Percentiles rank a stretch among this genome's conserved stretches.
These are phyloP conservation scores for Willowsia nigromaculata DNA, from an alignment of 2,888 invertebrate species.

Conservation along the genomic window DNA sequence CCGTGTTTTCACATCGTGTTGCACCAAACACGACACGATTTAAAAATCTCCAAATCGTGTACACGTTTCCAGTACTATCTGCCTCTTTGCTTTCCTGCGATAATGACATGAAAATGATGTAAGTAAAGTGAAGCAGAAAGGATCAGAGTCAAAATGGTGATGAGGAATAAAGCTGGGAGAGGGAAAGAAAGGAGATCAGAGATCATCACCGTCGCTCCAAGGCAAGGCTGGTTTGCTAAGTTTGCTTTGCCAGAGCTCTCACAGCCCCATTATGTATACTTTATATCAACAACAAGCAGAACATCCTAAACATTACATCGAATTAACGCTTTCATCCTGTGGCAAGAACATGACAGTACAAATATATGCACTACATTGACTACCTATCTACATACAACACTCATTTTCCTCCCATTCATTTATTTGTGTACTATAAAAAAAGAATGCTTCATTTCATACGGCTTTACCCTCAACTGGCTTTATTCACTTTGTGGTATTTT, in stretches of 20 bases:
- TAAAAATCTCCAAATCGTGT: too few relatives aligned
- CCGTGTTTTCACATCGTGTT: too few relatives aligned
- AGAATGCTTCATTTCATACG: neutral
- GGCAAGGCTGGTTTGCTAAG: constrained; percentile 32
- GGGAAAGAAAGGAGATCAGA: constrained; percentile 57
- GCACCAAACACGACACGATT: too few relatives aligned
- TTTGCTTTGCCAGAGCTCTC: neutral
- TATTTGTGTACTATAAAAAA: neutral
- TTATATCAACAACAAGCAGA: constrained; percentile 41
- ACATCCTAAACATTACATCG: constrained; percentile 52
- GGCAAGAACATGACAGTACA: constrained; percentile 54
- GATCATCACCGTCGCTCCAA: constrained; percentile 66
- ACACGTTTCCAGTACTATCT: too few relatives aligned
- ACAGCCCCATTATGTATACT: constrained; percentile 2
- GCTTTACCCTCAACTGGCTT: neutral
- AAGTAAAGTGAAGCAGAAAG: constrained; percentile 60
- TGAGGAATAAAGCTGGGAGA: constrained; percentile 5
- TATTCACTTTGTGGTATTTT: constrained; percentile 53
- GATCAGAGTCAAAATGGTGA: constrained; percentile 19
- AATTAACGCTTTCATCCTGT: constrained; percentile 64
- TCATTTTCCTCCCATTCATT: neutral
- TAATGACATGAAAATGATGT: constrained; percentile 64
- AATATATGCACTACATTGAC: neutral
- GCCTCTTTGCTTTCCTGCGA: constrained; percentile 38
- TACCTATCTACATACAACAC: neutral